A percentile compares a stretch with the other conserved stretches of the same genome.
phyloP scores from a whole-genome alignment of 1,140 invertebrate species.

The Polypedilum pembai region DNA sequence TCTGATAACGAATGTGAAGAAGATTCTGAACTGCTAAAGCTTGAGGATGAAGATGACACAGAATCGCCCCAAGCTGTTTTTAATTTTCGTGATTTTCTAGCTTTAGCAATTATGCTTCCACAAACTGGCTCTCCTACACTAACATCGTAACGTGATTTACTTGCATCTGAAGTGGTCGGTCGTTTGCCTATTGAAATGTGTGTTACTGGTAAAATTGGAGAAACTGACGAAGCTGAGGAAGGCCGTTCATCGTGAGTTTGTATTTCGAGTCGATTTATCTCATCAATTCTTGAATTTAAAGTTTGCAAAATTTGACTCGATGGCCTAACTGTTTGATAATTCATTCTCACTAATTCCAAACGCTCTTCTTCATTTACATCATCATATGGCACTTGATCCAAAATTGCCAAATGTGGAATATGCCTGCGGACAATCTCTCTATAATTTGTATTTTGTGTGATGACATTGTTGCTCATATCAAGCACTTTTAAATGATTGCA shows the following conservation, averaged over 20 bases:
- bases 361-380: slow-evolving; percentile 15
- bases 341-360: not conserved
- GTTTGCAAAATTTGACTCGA: not conserved
- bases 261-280: not conserved
- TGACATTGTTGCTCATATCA: slow-evolving; percentile 43
- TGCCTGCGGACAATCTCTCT: slow-evolving; percentile 39
- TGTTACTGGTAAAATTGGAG: slow-evolving; percentile 20
- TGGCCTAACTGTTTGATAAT: not conserved
- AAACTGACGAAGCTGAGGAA: not conserved
- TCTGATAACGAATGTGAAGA: not conserved
- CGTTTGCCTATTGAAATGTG: slow-evolving; percentile 5
- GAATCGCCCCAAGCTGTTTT: slow-evolving; percentile 22
- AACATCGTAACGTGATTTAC: not conserved
- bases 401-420: slow-evolving; percentile 41
- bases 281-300: not conserved
- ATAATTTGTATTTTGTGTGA: slow-evolving; percentile 41
- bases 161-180: slow-evolving; percentile 17
- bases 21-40: slow-evolving; percentile 1
- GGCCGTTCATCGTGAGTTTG: not conserved
- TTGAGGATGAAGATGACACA: not conserved
- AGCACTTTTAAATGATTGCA: slow-evolving; percentile 43
- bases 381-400: slow-evolving; percentile 41
- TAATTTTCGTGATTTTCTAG: slow-evolving; percentile 8
- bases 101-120: slow-evolving; percentile 22
- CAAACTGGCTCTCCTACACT: slow-evolving; percentile 27